phyloP scores from a whole-genome alignment of 37 sponge, comb jelly and placozoan species.

The Chondrilla cf. caribensis region DNA sequence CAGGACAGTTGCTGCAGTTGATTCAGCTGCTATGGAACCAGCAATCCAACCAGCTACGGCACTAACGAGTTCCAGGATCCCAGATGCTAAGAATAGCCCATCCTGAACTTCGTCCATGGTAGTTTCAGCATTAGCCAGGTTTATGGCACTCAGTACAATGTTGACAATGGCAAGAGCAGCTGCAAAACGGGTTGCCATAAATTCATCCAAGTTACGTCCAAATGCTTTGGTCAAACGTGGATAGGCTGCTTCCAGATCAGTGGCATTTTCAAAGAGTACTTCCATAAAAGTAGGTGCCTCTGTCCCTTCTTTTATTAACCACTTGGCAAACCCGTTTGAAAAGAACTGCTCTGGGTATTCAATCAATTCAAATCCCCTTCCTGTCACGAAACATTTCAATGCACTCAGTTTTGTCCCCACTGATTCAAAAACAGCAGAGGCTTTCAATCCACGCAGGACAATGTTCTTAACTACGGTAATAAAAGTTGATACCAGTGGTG shows the following conservation, averaged over 20 bases:
- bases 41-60: conserved; percentile 20
- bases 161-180: conserved; percentile 12
- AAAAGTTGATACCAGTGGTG: too few relatives aligned
- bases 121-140: background rate
- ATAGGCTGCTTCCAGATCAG: background rate
- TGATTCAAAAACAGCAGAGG: too few relatives aligned
- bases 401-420: too few relatives aligned
- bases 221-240: background rate
- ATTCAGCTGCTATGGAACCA: background rate
- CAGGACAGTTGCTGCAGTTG: background rate
- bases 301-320: background rate
- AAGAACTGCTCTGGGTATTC: too few relatives aligned
- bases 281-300: background rate
- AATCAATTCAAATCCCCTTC: too few relatives aligned
- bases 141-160: conserved; percentile 12
- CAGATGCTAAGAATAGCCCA: conserved; percentile 10
- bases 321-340: background rate
- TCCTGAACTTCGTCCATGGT: background rate
- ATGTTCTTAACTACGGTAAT: too few relatives aligned
- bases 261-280: background rate
- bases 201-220: conserved; percentile 20
- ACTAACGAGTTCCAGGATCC: background rate
- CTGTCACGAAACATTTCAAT: too few relatives aligned
- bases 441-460: too few relatives aligned
- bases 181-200: conserved; percentile 20